A percentile compares a stretch with the other conserved stretches of the same genome.
Evolutionary conservation across 2,113 vertebrate species (phyloP).

Genomic region (Aepyceros melampus): DNA sequence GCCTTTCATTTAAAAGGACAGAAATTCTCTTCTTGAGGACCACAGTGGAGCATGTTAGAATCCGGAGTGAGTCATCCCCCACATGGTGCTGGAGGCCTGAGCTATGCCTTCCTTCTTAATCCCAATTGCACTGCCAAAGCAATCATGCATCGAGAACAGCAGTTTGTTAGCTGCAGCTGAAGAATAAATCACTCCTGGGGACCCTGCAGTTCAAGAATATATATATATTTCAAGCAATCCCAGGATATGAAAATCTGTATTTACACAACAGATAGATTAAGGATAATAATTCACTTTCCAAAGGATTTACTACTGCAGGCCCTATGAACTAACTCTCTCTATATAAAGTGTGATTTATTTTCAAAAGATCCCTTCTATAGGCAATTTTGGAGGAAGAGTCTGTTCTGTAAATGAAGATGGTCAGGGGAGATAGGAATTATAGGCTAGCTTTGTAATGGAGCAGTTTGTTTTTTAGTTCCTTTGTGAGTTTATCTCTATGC

Average conservation of each 20-base stretch:
- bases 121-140: neutral
- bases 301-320: neutral
- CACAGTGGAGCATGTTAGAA: neutral
- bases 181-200: neutral
- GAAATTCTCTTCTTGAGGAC: neutral
- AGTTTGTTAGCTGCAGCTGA: neutral
- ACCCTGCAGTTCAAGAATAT: neutral
- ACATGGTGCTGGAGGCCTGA: too few species aligned
- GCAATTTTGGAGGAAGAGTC: neutral
- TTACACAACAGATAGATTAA: conserved; percentile 19
- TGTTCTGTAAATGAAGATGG: neutral
- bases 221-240: neutral
- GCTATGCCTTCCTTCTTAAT: neutral
- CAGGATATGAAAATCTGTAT: neutral
- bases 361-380: neutral
- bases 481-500: neutral
- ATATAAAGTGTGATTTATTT: neutral
- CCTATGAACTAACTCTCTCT: neutral
- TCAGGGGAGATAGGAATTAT: neutral
- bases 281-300: neutral
- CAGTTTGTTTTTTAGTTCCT: neutral
- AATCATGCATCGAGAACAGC: neutral
- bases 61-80: neutral
- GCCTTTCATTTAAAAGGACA: neutral
- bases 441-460: neutral